A percentile compares a stretch with the other conserved stretches of the same genome.
phyloP scores from a whole-genome alignment of 2,797 vertebrate species.

The Rhabdomys pumilio region DNA sequence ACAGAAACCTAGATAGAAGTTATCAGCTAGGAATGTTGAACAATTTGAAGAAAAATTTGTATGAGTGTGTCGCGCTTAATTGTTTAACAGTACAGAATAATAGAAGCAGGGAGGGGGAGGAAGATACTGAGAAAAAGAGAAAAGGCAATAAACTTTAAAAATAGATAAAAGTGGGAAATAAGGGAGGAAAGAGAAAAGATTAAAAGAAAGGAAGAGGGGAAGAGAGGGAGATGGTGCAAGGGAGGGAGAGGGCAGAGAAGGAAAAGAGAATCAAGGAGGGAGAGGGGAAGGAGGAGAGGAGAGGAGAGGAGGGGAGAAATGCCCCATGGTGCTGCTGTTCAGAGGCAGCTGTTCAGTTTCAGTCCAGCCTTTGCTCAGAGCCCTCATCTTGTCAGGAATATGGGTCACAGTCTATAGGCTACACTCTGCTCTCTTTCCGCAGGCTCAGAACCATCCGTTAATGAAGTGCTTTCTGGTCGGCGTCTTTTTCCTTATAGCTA shows the following conservation, averaged over 20 bases:
- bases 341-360: slow-evolving; percentile 68
- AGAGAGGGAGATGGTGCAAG: not conserved
- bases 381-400: slow-evolving; percentile 89
- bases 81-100: not conserved
- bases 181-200: not conserved
- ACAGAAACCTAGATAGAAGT: not conserved
- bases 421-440: slow-evolving; percentile 94
- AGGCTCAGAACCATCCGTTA: slow-evolving; percentile 87
- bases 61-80: not conserved
- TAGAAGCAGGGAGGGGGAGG: not conserved
- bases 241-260: not conserved
- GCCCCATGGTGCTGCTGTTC: not conserved
- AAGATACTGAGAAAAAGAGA: not conserved
- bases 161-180: not conserved
- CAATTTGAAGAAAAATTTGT: slow-evolving; percentile 5
- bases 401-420: slow-evolving; percentile 94
- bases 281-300: not conserved
- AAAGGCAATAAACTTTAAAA: not conserved
- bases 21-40: slow-evolving; percentile 34
- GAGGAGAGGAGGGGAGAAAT: not conserved
- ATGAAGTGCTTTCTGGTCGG: slow-evolving; percentile 91
- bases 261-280: too few species aligned
- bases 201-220: not conserved
- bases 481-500: slow-evolving; percentile 85
- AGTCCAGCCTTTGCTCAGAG: slow-evolving; percentile 88